phyloP scores from a whole-genome alignment of 92 coral and sea anemone species.

The Porites cylindrica region DNA sequence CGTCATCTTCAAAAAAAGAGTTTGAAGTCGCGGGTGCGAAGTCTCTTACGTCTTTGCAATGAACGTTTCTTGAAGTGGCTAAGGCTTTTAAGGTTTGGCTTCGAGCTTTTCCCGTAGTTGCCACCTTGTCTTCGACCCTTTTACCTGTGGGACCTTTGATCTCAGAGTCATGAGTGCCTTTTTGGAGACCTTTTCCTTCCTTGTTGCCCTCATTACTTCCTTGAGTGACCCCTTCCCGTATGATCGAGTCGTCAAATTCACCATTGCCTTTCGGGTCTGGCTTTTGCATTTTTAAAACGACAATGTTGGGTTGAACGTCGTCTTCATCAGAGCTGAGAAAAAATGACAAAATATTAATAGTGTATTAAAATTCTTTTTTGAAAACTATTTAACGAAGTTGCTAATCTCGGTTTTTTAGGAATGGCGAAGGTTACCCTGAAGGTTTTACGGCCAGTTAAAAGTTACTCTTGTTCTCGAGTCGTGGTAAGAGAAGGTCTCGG shows the following conservation, averaged over 20 bases:
- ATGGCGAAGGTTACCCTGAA: too few relatives aligned
- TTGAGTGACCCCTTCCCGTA: background rate
- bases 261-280: constrained; percentile 1
- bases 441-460: too few relatives aligned
- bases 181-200: too few relatives aligned
- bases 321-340: constrained; percentile 24
- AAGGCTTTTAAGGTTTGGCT: background rate
- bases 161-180: background rate
- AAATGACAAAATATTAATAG: background rate
- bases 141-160: background rate
- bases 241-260: background rate
- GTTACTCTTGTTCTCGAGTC: too few relatives aligned
- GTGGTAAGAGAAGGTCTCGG: too few relatives aligned
- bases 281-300: constrained; percentile 25
- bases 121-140: background rate
- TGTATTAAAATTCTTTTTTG: too few relatives aligned
- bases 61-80: background rate
- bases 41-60: too few relatives aligned
- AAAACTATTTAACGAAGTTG: too few relatives aligned
- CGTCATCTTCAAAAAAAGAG: background rate
- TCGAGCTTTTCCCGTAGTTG: background rate
- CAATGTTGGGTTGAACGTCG: constrained; percentile 4
- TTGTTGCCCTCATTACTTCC: background rate
- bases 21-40: background rate
- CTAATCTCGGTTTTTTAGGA: too few relatives aligned